These are phyloP conservation scores for Acanthosoma haemorrhoidale DNA, from an alignment of 2,888 invertebrate species.

Conservation along the genomic window DNA sequence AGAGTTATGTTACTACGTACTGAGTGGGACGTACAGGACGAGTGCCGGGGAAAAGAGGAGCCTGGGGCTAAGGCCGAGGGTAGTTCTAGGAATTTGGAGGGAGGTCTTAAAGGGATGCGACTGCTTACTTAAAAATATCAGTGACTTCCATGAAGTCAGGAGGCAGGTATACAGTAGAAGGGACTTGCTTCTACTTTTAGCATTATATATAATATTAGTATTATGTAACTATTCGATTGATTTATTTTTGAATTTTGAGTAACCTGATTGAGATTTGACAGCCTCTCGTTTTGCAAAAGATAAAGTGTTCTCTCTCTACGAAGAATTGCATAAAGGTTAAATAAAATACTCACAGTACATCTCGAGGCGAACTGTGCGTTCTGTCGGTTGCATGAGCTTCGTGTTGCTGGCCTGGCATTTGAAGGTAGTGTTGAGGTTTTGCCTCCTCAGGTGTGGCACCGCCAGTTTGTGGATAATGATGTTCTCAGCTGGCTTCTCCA, in stretches of 20 bases:
- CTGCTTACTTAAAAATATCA: no score
- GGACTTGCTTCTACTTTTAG: no score
- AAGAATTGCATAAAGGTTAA: background rate
- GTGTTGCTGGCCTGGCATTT: constrained; percentile 85
- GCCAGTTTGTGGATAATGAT: constrained; percentile 74
- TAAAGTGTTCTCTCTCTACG: background rate
- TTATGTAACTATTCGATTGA: no score
- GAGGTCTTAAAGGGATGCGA: no score
- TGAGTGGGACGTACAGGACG: no score
- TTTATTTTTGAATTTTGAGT: background rate
- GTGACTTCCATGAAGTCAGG: no score
- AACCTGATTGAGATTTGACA: background rate
- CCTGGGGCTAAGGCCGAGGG: no score
- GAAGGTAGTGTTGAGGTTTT: constrained; percentile 76
- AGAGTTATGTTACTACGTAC: no score
- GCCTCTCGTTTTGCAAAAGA: background rate
- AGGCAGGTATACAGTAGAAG: no score
- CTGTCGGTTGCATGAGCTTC: constrained; percentile 75
- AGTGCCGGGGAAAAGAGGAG: no score
- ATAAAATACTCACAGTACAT: constrained; percentile 66
- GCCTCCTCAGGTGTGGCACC: constrained; percentile 65
- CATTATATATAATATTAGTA: no score
- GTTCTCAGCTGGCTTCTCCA: constrained; percentile 63
- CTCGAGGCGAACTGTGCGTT: constrained; percentile 75
- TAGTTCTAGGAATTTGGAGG: no score